These are phyloP conservation scores for Himalopsyche kuldschensis DNA, from an alignment of 2,888 invertebrate species.

Conservation along the genomic window DNA sequence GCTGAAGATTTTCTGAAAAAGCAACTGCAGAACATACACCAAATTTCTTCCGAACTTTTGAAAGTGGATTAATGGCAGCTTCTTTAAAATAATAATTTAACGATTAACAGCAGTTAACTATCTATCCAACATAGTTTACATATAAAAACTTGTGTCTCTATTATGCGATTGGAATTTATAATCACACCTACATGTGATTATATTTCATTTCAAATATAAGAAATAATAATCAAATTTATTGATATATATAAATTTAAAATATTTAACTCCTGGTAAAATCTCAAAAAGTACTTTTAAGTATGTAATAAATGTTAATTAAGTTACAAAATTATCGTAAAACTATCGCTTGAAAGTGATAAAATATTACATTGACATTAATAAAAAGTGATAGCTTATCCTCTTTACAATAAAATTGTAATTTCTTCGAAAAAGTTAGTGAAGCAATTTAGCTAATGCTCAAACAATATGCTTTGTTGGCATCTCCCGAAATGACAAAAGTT, in stretches of 20 bases:
- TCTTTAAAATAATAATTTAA: not conserved
- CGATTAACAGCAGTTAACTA: too few species aligned
- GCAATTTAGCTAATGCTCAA: slow-evolving; percentile 32
- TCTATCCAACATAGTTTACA: too few species aligned
- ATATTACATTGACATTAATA: not conserved
- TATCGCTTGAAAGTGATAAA: not conserved
- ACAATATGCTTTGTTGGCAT: slow-evolving; percentile 33
- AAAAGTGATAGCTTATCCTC: slow-evolving; percentile 2
- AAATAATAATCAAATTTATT: too few species aligned
- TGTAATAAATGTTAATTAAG: too few species aligned
- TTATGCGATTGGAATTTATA: too few species aligned
- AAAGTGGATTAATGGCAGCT: not conserved
- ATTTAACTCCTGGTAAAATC: too few species aligned
- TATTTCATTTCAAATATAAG: too few species aligned
- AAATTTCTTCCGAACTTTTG: not conserved
- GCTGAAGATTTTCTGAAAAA: not conserved
- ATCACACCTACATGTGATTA: too few species aligned
- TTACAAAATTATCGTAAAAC: too few species aligned
- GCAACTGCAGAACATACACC: not conserved
- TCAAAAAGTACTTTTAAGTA: too few species aligned
- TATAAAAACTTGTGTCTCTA: too few species aligned
- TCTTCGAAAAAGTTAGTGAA: slow-evolving; percentile 26
- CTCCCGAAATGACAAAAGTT: slow-evolving; percentile 32
- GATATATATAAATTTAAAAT: too few species aligned
- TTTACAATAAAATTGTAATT: slow-evolving; percentile 27